Conservation (phyloP, 1,140 invertebrate genomes). For the Ceratitis capitata region DNA sequence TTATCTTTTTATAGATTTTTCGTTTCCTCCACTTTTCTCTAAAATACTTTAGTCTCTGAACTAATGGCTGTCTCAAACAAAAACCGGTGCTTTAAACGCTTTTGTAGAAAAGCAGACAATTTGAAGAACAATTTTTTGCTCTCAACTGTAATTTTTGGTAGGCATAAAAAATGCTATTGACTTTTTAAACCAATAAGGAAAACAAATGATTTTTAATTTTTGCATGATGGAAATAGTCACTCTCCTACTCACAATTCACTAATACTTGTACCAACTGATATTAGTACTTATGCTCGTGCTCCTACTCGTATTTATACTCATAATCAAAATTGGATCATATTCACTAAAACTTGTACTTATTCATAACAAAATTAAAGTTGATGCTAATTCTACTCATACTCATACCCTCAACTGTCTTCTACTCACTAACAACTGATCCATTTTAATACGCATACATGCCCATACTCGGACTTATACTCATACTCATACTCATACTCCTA, state of each 20-base stretch:
- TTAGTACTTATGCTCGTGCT: too few relatives aligned
- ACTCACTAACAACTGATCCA: too few relatives aligned
- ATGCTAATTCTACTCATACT: too few relatives aligned
- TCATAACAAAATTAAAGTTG: too few relatives aligned
- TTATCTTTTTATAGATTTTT: not conserved
- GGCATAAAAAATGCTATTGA: not conserved
- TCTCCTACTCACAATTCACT: too few relatives aligned
- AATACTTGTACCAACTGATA: too few relatives aligned
- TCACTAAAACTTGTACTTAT: not conserved
- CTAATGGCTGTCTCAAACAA: not conserved
- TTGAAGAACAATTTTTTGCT: not conserved
- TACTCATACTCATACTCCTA: not conserved
- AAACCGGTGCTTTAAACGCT: not conserved
- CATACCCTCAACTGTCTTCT: too few relatives aligned
- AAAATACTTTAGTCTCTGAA: not conserved
- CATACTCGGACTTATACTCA: not conserved
- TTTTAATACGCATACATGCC: not conserved
- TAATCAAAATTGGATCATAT: not conserved
- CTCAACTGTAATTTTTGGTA: not conserved
- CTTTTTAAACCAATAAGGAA: not conserved
- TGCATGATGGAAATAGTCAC: not conserved
- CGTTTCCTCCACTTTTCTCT: not conserved
- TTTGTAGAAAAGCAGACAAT: not conserved
- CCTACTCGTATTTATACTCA: not conserved
- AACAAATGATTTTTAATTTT: not conserved